A percentile compares a stretch with the other conserved stretches of the same genome.
These are phyloP conservation scores for Drosophila nebulosa DNA, from an alignment of 1,140 invertebrate species.

Conservation along the genomic window DNA sequence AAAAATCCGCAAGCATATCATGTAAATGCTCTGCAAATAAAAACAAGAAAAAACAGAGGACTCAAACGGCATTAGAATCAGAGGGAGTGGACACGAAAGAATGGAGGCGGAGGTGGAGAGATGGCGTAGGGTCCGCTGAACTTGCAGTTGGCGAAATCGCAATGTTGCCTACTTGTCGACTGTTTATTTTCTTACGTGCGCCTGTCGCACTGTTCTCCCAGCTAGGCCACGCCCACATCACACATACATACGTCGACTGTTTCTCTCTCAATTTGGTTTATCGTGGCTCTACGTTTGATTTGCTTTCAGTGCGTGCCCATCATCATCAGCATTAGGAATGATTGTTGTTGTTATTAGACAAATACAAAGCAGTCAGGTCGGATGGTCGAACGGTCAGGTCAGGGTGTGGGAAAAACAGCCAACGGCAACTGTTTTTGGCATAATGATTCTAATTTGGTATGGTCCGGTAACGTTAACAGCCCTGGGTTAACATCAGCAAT, in stretches of 20 bases:
- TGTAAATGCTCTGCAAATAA: conserved; percentile 52
- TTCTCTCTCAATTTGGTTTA: conserved; percentile 54
- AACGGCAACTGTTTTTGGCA: conserved; percentile 51
- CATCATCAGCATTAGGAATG: conserved; percentile 75
- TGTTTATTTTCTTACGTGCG: conserved; percentile 45
- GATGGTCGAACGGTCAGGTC: not conserved
- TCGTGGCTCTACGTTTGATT: conserved; percentile 51
- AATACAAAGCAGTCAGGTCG: conserved; percentile 34
- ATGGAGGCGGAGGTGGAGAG: not conserved
- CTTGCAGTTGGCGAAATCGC: conserved; percentile 40
- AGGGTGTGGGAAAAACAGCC: conserved; percentile 12
- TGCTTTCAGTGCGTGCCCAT: conserved; percentile 70
- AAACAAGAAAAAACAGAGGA: conserved; percentile 29
- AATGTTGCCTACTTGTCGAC: conserved; percentile 53
- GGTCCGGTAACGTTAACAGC: conserved; percentile 20
- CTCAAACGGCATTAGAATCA: conserved; percentile 21
- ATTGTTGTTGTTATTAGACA: conserved; percentile 56
- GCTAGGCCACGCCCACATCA: not conserved
- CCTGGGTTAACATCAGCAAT: not conserved
- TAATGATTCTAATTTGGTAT: conserved; percentile 67
- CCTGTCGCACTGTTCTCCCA: conserved; percentile 6
- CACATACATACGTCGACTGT: not conserved
- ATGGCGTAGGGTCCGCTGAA: conserved; percentile 1
- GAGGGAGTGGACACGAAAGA: no score
- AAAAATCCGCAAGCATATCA: conserved; percentile 32